Evolutionary conservation across 2,113 vertebrate genomes (phyloP).

Genomic region (Heterotis niloticus): DNA sequence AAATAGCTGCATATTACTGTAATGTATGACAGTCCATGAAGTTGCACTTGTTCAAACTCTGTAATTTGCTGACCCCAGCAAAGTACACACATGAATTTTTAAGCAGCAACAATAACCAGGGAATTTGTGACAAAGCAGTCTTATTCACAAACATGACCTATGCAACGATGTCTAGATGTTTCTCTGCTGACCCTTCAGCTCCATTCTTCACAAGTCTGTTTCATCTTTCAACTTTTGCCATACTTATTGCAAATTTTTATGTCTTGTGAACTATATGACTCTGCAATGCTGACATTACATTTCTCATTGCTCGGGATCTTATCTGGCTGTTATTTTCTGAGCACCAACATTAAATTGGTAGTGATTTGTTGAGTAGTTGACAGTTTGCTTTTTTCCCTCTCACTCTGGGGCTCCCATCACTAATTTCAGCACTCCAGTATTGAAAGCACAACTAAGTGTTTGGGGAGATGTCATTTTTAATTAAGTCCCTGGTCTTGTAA

Average conservation of each 20-base stretch:
- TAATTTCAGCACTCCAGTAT: slow-evolving; percentile 66
- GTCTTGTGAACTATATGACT: slow-evolving; percentile 34
- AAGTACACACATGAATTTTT: too few relatives aligned
- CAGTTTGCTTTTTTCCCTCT: slow-evolving; percentile 64
- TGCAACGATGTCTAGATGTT: background rate
- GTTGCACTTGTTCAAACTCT: too few relatives aligned
- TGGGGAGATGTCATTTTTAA: slow-evolving; percentile 77
- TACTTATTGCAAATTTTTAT: slow-evolving; percentile 42
- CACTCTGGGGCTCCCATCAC: slow-evolving; percentile 60
- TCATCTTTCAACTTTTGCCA: background rate
- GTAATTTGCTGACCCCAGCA: too few relatives aligned
- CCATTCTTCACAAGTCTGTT: background rate
- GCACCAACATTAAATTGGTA: slow-evolving; percentile 54
- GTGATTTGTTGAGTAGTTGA: slow-evolving; percentile 61
- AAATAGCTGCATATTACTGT: too few relatives aligned
- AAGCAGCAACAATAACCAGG: too few relatives aligned
- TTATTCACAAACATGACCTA: too few relatives aligned
- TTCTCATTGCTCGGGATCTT: slow-evolving; percentile 35
- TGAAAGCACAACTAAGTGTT: slow-evolving; percentile 58
- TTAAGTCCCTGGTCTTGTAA: slow-evolving; percentile 73
- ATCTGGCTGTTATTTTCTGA: slow-evolving; percentile 50
- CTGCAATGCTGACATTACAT: slow-evolving; percentile 19
- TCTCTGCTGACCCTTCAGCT: background rate
- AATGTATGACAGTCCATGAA: too few relatives aligned
- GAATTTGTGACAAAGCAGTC: too few relatives aligned